phyloP scores from a whole-genome alignment of 2,888 invertebrate genomes.

The Adelognathus sp. region DNA sequence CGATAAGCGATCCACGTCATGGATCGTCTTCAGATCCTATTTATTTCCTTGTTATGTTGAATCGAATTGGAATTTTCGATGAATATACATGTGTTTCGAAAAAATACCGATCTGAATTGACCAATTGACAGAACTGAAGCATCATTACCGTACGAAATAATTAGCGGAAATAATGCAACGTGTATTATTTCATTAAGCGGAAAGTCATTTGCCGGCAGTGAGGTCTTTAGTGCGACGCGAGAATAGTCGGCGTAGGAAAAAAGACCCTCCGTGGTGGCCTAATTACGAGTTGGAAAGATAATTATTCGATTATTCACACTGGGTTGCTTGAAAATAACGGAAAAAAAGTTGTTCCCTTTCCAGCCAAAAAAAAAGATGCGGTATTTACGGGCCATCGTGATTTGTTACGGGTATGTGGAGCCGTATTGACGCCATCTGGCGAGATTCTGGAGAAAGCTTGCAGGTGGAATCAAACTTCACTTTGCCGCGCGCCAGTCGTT shows the following conservation, averaged over 20 bases:
- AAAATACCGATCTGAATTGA: background rate
- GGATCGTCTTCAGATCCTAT: too few relatives aligned
- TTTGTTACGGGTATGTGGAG: conserved; percentile 66
- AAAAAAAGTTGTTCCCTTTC: conserved; percentile 55
- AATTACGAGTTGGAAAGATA: conserved; percentile 71
- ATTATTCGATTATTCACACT: conserved; percentile 77
- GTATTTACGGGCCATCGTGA: conserved; percentile 74
- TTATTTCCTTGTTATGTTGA: background rate
- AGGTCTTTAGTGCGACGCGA: conserved; percentile 50
- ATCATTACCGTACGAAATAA: conserved; percentile 14
- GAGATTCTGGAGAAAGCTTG: background rate
- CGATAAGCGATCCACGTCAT: too few relatives aligned
- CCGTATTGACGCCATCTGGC: conserved; percentile 35
- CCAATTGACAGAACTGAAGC: background rate
- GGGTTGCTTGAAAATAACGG: conserved; percentile 67
- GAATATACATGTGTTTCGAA: background rate
- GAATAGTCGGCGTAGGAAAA: conserved; percentile 62
- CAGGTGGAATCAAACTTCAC: background rate
- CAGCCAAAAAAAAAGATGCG: conserved; percentile 59
- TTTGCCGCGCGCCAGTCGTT: background rate
- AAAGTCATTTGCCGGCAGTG: conserved; percentile 31
- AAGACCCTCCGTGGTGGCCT: conserved; percentile 70
- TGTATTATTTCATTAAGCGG: conserved; percentile 48
- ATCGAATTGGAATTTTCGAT: background rate
- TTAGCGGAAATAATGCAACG: conserved; percentile 34